These are phyloP conservation scores for Chelon labrosus DNA, from an alignment of 2,797 vertebrate genomes.

Conservation along the genomic window DNA sequence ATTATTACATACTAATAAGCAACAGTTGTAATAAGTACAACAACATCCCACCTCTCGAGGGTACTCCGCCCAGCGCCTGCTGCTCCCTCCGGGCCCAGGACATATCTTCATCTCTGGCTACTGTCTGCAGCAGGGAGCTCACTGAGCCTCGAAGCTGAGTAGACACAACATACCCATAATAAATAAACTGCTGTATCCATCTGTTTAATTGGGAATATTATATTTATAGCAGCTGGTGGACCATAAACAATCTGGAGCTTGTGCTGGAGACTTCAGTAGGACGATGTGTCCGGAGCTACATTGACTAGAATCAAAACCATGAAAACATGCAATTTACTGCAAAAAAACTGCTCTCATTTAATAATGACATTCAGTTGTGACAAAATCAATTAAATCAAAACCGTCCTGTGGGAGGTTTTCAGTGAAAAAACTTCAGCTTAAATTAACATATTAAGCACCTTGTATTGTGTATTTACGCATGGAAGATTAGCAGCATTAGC, in stretches of 20 bases:
- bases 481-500: too few relatives aligned
- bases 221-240: not conserved
- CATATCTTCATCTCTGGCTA: conserved; percentile 82
- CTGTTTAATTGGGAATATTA: not conserved
- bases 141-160: conserved; percentile 80
- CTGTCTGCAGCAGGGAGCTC: conserved; percentile 83
- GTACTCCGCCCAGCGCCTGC: conserved; percentile 83
- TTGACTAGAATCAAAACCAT: too few relatives aligned
- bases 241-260: not conserved
- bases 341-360: too few relatives aligned
- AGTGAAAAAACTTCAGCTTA: not conserved
- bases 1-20: not conserved
- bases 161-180: conserved; percentile 13
- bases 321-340: too few relatives aligned
- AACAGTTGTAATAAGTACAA: not conserved
- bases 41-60: conserved; percentile 84
- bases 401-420: too few relatives aligned
- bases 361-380: too few relatives aligned
- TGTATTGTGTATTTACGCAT: too few relatives aligned
- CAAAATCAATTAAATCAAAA: too few relatives aligned
- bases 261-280: conserved; percentile 2
- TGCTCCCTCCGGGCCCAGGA: conserved; percentile 82
- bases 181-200: not conserved
- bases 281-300: not conserved
- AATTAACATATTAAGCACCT: too few relatives aligned